phyloP scores from a whole-genome alignment of 1,140 invertebrate genomes.

The Phymastichus coffea region DNA sequence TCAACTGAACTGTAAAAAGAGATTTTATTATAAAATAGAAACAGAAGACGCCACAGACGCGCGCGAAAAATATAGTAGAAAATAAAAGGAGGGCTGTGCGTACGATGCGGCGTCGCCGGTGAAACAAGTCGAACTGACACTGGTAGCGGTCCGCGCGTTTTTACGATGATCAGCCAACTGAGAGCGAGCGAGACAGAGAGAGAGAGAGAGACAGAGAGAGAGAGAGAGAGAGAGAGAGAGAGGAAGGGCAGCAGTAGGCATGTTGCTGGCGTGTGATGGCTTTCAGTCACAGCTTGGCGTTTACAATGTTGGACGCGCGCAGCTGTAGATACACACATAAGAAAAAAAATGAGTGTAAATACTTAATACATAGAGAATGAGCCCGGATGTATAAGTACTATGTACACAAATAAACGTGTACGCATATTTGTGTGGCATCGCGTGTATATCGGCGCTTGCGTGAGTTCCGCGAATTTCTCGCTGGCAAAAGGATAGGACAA shows the following conservation, averaged over 20 bases:
- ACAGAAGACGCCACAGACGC: conserved; percentile 1
- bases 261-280: conserved; percentile 12
- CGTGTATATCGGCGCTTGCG: neutral
- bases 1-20: too few relatives aligned
- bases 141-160: conserved; percentile 20
- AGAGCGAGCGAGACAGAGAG: neutral
- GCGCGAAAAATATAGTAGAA: neutral
- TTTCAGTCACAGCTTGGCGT: conserved; percentile 8
- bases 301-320: neutral
- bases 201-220: neutral
- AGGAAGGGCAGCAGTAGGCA: neutral
- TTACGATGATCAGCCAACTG: conserved; percentile 10
- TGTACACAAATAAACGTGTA: too few relatives aligned
- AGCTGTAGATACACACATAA: neutral
- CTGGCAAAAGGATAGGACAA: neutral
- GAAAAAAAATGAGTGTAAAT: conserved; percentile 15
- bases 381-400: too few relatives aligned
- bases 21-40: too few relatives aligned
- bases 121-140: conserved; percentile 18
- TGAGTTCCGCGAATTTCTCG: neutral
- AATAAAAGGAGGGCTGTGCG: neutral
- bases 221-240: neutral
- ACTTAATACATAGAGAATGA: too few relatives aligned
- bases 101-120: conserved; percentile 7
- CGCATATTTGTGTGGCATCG: too few relatives aligned